Conservation (phyloP, 2,113 vertebrate species). For the Corythornis madagascariensis region DNA sequence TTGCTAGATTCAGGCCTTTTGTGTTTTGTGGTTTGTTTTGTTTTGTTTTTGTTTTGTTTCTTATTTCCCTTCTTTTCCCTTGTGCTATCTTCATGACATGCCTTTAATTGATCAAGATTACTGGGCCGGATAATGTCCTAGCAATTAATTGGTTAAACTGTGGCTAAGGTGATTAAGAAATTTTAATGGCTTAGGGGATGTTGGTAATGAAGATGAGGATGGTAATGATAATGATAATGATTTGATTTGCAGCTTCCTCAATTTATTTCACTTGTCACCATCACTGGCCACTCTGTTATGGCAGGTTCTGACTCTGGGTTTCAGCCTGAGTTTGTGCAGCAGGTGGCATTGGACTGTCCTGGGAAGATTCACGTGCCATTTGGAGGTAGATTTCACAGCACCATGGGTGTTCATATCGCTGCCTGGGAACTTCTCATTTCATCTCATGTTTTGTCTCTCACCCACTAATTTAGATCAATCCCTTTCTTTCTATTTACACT, state of each 20-base stretch:
- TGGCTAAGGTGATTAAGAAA: not conserved
- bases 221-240: not conserved
- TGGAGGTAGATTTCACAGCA: not conserved
- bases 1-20: not conserved
- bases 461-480: conserved; percentile 14
- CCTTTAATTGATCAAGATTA: not conserved
- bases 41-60: too few relatives aligned
- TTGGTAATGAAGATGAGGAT: not conserved
- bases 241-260: not conserved
- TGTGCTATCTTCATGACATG: not conserved
- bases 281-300: not conserved
- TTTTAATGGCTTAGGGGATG: not conserved
- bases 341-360: not conserved
- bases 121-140: not conserved
- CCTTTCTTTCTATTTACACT: conserved; percentile 7
- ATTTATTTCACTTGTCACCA: not conserved
- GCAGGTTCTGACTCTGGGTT: not conserved
- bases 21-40: not conserved
- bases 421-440: not conserved
- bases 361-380: not conserved
- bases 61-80: not conserved
- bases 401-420: not conserved
- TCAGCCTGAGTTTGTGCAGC: not conserved
- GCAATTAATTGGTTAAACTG: not conserved
- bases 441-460: not conserved